Evolutionary conservation across 2,113 vertebrate species (phyloP), one percentile per base, ranked within the genome.

Genomic region (Microtus pennsylvanicus): DNA sequence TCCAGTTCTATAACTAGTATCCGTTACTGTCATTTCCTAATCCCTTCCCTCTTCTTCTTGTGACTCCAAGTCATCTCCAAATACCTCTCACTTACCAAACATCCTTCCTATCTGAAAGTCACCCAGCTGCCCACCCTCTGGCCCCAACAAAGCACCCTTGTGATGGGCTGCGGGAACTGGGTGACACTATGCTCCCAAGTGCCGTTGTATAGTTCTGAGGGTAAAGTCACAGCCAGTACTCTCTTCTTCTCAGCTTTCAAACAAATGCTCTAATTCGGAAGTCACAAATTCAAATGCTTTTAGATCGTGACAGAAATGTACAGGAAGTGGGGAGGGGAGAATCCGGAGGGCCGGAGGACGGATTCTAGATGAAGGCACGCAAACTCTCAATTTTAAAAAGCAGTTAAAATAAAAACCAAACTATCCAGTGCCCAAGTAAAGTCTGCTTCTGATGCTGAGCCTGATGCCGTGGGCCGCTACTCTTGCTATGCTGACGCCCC

Each of bases 121-220:
- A 38, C 50, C 35, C 17, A 55, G 19, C 52, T 24, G 17, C 52
- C 52, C 19, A 26, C 8, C 50, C 52, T n/a, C 50, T 22, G 33
- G 55, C 19, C 19, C 52, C 38, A n/a, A 55, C 30, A 55, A 35
- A 55, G 77, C 17, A 55, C 5, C 8, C 50, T 13, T n/a, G 35
- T 5, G 17, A n/a, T 52, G 5, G 12, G 50, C 10, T 58, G 35
- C 4, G 17, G 50, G 78, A 81, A 81, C 52, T 24, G 35, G 30
- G 52, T 61, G 52, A n/a, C 52, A 58, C 7, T 2, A 24, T 1
- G 0, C 12, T n/a, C 33, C 35, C 4, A 6, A 2, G 10, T 0
- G 10, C 11, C 1, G 21, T 13, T n/a, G 7, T 38, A 22, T 24
- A 7, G 52, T 1, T n/a, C 3, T 58, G 21, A 38, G 7, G 30